phyloP scores from a whole-genome alignment of 2,113 vertebrate species.

The Coturnix japonica region DNA sequence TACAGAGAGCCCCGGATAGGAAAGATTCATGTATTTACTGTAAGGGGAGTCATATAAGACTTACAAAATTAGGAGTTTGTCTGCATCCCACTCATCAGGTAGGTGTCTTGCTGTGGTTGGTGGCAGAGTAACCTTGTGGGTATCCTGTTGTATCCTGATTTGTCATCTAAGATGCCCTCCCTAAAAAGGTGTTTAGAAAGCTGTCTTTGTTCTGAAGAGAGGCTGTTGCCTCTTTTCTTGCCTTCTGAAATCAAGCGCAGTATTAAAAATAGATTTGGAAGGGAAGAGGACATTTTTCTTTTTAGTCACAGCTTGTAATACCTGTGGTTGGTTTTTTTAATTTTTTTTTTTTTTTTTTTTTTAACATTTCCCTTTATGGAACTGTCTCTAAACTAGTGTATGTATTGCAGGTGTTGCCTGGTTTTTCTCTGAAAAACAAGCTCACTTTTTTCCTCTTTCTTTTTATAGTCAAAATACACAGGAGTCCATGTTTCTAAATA shows the following conservation, averaged over 20 bases:
- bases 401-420: neutral
- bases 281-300: neutral
- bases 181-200: neutral
- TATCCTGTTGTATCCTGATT: neutral
- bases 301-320: neutral
- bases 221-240: neutral
- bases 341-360: neutral
- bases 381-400: neutral
- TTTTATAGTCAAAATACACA: neutral
- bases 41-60: neutral
- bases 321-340: neutral
- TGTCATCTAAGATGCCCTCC: neutral
- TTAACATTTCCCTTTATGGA: neutral
- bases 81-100: neutral
- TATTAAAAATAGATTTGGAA: constrained; percentile 49
- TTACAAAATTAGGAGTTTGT: neutral
- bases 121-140: neutral
- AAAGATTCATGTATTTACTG: neutral
- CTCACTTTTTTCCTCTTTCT: neutral
- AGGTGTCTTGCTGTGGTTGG: neutral
- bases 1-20: neutral
- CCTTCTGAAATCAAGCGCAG: constrained; percentile 12
- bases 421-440: neutral
- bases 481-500: neutral
- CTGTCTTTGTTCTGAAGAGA: neutral